Base-by-base conservation (phyloP, 1,140 invertebrate genomes). In the Heliconius nattereri region DNA sequence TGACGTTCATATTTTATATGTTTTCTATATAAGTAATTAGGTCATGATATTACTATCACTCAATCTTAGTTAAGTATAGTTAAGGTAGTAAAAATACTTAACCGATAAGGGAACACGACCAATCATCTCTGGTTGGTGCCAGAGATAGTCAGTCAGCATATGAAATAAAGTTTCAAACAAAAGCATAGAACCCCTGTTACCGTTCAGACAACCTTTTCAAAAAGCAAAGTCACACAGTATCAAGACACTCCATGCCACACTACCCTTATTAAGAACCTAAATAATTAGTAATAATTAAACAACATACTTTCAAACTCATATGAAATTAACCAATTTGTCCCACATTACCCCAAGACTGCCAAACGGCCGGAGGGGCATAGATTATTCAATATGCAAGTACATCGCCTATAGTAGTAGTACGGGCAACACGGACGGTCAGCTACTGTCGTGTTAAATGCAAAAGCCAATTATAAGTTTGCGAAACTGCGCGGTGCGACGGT, bases 401-500 rank as follows among this genome's bases (percentile, higher is more conserved):
- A 35, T 72, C 5, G 71, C 20, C 60, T 11, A 66, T 45, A 26
- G 32, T 9, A 3, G 16, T 16, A 23, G 70, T 35, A 35, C 32
- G 32, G 32, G 32, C 32, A 35, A 35, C 32, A 35, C 32, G 32
- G 35, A 72, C 71, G 71, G 71, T 72, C 71, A 72, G 71, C 71
- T 35, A 37, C 35, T 72, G 71, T 72, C 71, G 71, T 72, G 71
- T 72, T 72, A 72, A 72, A 72, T 72, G 71, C 71, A 72, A 72
- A 72, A 72, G 71, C 71, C 71, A 72, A 72, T 72, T 72, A 72
- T 72, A 72, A 72, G 71, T 72, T 72, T 72, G 8, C 32, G 71
- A 40, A 72, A 72, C 71, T 66, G 13, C 60, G 60, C 60, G 60
- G 60, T 71, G 23, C 71, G 7, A 72, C 71, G 19, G 71, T 72